A percentile compares a stretch with the other conserved stretches of the same genome.
These are phyloP conservation scores for Hassar affinis DNA, from an alignment of 2,113 vertebrate species.

Conservation along the genomic window DNA sequence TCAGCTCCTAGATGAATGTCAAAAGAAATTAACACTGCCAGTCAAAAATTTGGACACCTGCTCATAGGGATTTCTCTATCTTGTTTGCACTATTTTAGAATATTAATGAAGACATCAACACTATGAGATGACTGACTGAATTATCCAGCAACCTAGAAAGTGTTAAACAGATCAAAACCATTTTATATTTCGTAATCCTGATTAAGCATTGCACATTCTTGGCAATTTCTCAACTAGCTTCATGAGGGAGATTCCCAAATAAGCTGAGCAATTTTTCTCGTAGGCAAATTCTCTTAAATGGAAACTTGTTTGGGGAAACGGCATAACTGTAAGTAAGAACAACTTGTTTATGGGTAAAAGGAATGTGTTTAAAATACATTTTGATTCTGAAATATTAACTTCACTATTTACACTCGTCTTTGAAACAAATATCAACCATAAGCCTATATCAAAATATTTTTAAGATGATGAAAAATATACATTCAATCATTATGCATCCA, in stretches of 20 bases:
- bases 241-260: neutral
- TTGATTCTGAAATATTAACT: neutral
- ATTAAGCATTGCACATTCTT: neutral
- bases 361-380: neutral
- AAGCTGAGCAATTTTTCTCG: neutral
- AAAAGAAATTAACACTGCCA: slow-evolving; percentile 1
- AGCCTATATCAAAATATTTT: neutral
- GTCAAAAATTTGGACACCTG: neutral
- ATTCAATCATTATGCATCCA: neutral
- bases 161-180: neutral
- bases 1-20: slow-evolving; percentile 2
- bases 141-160: neutral
- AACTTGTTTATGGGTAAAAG: neutral
- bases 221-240: neutral
- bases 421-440: neutral
- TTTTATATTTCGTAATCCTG: neutral
- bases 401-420: neutral
- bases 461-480: neutral
- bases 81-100: neutral
- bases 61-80: neutral
- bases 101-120: neutral
- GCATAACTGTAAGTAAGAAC: neutral
- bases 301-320: neutral
- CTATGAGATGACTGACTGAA: neutral
- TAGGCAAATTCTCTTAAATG: neutral